Evolutionary conservation across 1,140 invertebrate genomes (phyloP).

Genomic region (Sesamia nonagrioides): DNA sequence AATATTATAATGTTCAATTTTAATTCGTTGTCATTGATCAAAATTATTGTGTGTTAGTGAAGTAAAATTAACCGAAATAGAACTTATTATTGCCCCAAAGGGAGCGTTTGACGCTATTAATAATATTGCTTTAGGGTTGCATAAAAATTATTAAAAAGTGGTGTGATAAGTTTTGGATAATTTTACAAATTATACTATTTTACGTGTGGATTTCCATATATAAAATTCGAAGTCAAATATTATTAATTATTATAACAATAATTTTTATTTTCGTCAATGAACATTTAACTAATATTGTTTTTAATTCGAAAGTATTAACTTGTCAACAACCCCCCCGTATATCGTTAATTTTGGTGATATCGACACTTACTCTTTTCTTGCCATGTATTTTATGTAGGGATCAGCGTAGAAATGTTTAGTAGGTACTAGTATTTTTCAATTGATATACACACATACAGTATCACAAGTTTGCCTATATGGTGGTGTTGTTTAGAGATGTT

Average conservation of each 20-base stretch:
- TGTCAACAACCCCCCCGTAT: conserved; percentile 36
- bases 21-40: conserved; percentile 86
- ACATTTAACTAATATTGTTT: conserved; percentile 45
- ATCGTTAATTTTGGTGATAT: conserved; percentile 76
- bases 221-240: conserved; percentile 78
- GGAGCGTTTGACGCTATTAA: conserved; percentile 87
- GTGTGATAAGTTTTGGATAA: conserved; percentile 87
- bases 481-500: conserved; percentile 81
- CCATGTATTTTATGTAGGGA: conserved; percentile 85
- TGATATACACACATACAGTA: conserved; percentile 81
- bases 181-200: conserved; percentile 88
- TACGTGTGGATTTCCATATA: conserved; percentile 85
- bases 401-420: conserved; percentile 81
- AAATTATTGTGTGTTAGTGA: conserved; percentile 87
- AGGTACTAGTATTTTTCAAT: conserved; percentile 83
- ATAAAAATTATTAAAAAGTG: conserved; percentile 85
- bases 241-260: conserved; percentile 50
- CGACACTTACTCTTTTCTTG: conserved; percentile 85
- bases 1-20: conserved; percentile 83
- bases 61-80: conserved; percentile 84
- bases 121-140: conserved; percentile 86
- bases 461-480: conserved; percentile 79
- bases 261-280: conserved; percentile 28
- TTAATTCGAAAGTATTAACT: conserved; percentile 49
- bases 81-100: conserved; percentile 84